Base-by-base conservation (phyloP, 2,888 invertebrate genomes). In the Mayetiola destructor region DNA sequence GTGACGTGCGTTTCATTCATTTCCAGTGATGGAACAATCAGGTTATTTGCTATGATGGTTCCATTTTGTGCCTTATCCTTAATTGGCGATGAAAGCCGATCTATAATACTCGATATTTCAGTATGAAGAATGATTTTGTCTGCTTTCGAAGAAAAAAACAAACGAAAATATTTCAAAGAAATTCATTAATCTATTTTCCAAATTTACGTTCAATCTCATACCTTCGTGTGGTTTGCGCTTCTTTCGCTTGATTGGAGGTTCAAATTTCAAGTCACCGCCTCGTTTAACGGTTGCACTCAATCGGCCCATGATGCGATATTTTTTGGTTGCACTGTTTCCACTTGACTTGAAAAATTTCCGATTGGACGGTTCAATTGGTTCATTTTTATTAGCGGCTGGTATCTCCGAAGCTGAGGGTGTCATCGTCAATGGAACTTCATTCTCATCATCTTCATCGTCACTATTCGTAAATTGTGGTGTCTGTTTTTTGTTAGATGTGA, bases 401-500 rank as follows among this genome's bases (percentile, higher is more conserved):
- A 10, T 32, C 10, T 9, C 6, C 6, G 8, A 32, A 32, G 6
- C 55, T 1, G 59, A 56, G n/a, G n/a, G n/a, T n/a, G n/a, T n/a
- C n/a, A n/a, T n/a, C 1, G 42, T 21, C 4, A 61, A 60, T 36
- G 61, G 61, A n/a, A 63, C 61, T 14, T 64, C 66, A 56, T 18
- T 18, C 12, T 29, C 21, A n/a, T 60, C 61, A 10, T 59, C 32
- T 1, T 59, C 59, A 4, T 56, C 27, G 2, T 62, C 62, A 3
- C 57, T 59, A 21, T 40, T 55, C 5, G 57, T 61, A 23, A 56
- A 35, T 32, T 32, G 42, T 1, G 10, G 16, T 5, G 23, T n/a
- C 5, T 36, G 30, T 10, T 42, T 21, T 16, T 18, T 14, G 42
- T 29, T 8, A 30, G 55, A 10, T 12, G 5, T 27, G 21, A 12